Percentiles rank a stretch among this genome's conserved stretches.
phyloP scores from a whole-genome alignment of 2,888 invertebrate species.

The Eumerus sabulonum region DNA sequence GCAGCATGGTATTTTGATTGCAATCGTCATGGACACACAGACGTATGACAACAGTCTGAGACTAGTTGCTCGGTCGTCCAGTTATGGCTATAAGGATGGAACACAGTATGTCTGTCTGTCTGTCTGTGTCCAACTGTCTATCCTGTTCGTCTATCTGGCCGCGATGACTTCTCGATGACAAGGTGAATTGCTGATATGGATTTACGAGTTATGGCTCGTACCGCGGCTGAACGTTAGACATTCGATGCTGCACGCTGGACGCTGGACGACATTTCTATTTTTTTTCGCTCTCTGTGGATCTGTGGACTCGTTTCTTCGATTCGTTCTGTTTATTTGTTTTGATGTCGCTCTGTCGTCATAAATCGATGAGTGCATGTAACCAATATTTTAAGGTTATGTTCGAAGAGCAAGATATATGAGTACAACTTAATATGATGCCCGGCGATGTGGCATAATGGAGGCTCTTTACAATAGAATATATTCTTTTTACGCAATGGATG shows the following conservation, averaged over 20 bases:
- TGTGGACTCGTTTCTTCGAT: slow-evolving; percentile 28
- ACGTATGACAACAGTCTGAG: slow-evolving; percentile 1
- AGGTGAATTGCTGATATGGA: slow-evolving; percentile 64
- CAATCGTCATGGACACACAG: slow-evolving; percentile 14
- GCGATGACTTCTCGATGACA: slow-evolving; percentile 51
- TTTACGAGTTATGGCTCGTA: slow-evolving; percentile 55
- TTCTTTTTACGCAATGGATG: too few relatives aligned
- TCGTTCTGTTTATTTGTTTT: slow-evolving; percentile 20
- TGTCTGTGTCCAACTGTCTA: slow-evolving; percentile 5
- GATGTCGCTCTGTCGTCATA: slow-evolving; percentile 52
- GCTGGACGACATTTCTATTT: slow-evolving; percentile 38
- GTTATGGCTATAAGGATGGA: slow-evolving; percentile 41
- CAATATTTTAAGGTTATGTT: slow-evolving; percentile 45
- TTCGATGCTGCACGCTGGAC: too few relatives aligned
- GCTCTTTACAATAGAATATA: not conserved
- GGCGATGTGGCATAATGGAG: slow-evolving; percentile 36
- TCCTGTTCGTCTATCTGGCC: slow-evolving; percentile 39
- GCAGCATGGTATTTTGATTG: slow-evolving; percentile 28
- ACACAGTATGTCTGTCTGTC: slow-evolving; percentile 31
- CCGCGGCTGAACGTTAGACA: slow-evolving; percentile 42
- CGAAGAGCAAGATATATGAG: slow-evolving; percentile 25
- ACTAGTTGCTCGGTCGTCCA: slow-evolving; percentile 30
- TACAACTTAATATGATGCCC: slow-evolving; percentile 61
- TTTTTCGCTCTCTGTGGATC: slow-evolving; percentile 3
- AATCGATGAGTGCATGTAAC: slow-evolving; percentile 42